Evolutionary conservation across 2,113 vertebrate species (phyloP).

Genomic region (Symphodus melops): DNA sequence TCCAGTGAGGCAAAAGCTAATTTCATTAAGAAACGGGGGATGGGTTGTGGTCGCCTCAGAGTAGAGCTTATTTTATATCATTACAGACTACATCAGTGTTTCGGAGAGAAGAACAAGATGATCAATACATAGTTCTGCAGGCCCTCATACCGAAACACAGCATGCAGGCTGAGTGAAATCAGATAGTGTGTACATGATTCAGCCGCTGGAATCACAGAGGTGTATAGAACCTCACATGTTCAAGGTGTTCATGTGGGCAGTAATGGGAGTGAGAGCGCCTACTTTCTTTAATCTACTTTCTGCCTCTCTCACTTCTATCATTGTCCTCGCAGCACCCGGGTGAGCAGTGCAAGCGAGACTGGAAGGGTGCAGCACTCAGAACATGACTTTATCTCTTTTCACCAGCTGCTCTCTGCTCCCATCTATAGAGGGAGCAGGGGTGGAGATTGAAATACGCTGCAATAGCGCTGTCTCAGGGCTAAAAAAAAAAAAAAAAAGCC

Average conservation of each 20-base stretch:
- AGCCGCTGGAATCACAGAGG: conserved; percentile 20
- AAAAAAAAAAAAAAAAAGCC: conserved; percentile 59
- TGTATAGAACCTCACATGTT: conserved; percentile 21
- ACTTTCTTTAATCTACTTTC: conserved; percentile 73
- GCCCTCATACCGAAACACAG: conserved; percentile 39
- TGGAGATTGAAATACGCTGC: conserved; percentile 62
- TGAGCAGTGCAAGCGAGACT: conserved; percentile 76
- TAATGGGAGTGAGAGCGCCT: conserved; percentile 52
- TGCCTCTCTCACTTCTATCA: conserved; percentile 70
- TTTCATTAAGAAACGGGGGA: conserved; percentile 76
- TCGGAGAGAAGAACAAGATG: conserved; percentile 31
- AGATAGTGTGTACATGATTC: conserved; percentile 41
- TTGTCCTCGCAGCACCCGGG: conserved; percentile 79
- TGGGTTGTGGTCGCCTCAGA: conserved; percentile 47
- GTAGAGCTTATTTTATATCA: conserved; percentile 51
- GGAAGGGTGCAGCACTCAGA: conserved; percentile 73
- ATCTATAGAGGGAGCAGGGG: conserved; percentile 76
- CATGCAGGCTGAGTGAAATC: conserved; percentile 45
- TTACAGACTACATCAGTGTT: conserved; percentile 55
- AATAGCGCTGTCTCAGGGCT: conserved; percentile 55
- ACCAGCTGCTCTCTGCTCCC: conserved; percentile 87
- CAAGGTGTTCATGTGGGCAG: conserved; percentile 48
- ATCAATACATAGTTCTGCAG: conserved; percentile 61
- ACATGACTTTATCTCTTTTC: conserved; percentile 87
- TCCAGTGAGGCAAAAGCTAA: conserved; percentile 68